Evolutionary conservation across 2,888 invertebrate species (phyloP), one percentile per base, ranked within the genome.

Genomic region (Philereme vetulata): DNA sequence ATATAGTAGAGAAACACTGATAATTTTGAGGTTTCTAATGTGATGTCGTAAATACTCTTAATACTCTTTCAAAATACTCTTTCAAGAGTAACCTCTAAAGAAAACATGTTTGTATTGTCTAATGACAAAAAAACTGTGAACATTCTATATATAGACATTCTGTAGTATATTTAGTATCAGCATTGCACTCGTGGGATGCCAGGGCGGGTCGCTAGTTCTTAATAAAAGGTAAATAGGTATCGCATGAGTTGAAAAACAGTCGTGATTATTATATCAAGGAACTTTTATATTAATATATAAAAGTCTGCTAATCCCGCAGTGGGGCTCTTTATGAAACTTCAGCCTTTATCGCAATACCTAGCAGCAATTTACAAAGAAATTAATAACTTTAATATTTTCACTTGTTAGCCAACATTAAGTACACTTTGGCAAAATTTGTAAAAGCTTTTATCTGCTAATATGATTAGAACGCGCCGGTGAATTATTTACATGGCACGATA

Each of bases 281-380:
- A 21, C 21, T 21, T 21, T 21, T 21, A 21, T n/a, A n/a, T n/a
- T n/a, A n/a, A n/a, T 54, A 52, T 47, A 52, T 53, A 42, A 51
- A 55, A 50, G 40, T 46, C 51, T 0, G 34, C 33, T 42, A 52
- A 56, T 55, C 42, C 57, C 40, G 36, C 32, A 36, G 10, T 36
- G 42, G 6, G 34, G 56, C 43, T 61, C 60, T 53, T 56, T 50
- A 42, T 47, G 55, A 56, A 66, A 67, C 64, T 72, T 72, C 53
- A 50, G 49, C 65, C 66, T 56, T 70, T 65, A 70, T 66, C 65
- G 51, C 65, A 68, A 70, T 45, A 55, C 66, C 64, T 56, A 65
- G 52, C 63, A 50, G 38, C 56, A 65, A 72, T 70, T 66, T 72
- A 61, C 68, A 64, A 72, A 73, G 68, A 77, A 68, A 67, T 68